Conservation (phyloP, 2,797 vertebrate genomes). For the Danio tinwini region DNA sequence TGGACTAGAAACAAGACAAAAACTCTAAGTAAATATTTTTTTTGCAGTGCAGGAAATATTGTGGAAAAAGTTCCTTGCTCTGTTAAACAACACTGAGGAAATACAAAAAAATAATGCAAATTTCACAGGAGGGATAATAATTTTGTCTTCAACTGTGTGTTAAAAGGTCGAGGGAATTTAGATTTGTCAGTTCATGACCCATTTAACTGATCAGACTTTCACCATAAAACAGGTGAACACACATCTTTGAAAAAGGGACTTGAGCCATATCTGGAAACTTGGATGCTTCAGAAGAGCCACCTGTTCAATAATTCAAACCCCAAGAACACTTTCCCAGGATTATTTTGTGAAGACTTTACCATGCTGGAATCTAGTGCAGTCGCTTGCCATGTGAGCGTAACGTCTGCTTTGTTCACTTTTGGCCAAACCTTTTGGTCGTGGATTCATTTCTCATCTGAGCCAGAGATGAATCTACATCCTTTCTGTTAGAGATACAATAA, state of each 20-base stretch:
- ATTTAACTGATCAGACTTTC: not conserved
- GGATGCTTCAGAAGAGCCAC: constrained; percentile 13
- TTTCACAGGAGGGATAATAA: no score
- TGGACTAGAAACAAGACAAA: no score
- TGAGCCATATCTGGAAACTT: not conserved
- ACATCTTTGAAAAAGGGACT: not conserved
- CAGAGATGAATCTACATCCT: not conserved
- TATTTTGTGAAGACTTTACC: not conserved
- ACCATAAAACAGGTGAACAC: not conserved
- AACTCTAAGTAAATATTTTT: no score
- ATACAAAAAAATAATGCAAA: no score
- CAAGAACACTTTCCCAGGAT: constrained; percentile 18
- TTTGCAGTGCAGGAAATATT: no score
- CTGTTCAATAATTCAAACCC: not conserved
- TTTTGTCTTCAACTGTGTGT: no score
- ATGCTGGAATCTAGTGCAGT: not conserved
- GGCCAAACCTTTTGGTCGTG: not conserved
- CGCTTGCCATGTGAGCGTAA: constrained; percentile 19
- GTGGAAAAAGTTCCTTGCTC: no score
- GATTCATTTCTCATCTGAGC: not conserved
- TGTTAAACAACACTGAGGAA: no score
- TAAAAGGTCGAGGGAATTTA: no score
- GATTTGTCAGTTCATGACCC: no score
- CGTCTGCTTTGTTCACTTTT: constrained; percentile 12
- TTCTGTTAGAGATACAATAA: not conserved